These are phyloP conservation scores for Theristicus caerulescens DNA, from an alignment of 2,113 vertebrate genomes.

Conservation along the genomic window DNA sequence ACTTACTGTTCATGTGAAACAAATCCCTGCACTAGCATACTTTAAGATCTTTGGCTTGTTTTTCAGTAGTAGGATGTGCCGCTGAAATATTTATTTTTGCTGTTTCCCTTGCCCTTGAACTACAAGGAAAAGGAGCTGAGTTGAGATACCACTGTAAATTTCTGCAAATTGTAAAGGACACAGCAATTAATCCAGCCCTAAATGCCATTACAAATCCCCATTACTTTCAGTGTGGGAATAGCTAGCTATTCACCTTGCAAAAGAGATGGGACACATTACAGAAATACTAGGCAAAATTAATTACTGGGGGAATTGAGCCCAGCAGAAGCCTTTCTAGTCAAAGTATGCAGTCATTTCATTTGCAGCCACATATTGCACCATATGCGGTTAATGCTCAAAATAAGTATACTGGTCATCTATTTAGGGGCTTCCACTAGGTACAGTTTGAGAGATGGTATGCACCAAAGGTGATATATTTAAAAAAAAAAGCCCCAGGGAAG, in stretches of 20 bases:
- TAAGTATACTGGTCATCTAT: background rate
- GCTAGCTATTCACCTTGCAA: background rate
- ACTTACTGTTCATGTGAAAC: background rate
- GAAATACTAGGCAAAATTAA: background rate
- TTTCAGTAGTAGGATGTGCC: background rate
- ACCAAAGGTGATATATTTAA: background rate
- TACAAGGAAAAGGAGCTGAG: background rate
- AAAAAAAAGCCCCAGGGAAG: background rate
- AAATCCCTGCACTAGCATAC: background rate
- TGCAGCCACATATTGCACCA: background rate
- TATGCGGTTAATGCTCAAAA: background rate
- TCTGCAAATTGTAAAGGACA: background rate
- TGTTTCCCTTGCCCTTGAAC: slow-evolving; percentile 6
- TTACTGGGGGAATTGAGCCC: background rate
- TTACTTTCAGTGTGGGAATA: background rate
- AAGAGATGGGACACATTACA: background rate
- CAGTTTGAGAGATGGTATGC: background rate
- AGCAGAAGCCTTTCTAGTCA: background rate
- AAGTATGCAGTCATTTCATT: background rate
- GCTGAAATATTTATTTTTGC: slow-evolving; percentile 29
- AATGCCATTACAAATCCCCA: background rate
- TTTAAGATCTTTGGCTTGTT: slow-evolving; percentile 9
- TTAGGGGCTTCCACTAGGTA: background rate
- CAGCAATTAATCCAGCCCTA: background rate
- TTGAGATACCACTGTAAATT: background rate